A percentile compares a stretch with the other conserved stretches of the same genome.
These are phyloP conservation scores for Sapajus apella DNA, from an alignment of 2,113 vertebrate genomes.

Conservation along the genomic window DNA sequence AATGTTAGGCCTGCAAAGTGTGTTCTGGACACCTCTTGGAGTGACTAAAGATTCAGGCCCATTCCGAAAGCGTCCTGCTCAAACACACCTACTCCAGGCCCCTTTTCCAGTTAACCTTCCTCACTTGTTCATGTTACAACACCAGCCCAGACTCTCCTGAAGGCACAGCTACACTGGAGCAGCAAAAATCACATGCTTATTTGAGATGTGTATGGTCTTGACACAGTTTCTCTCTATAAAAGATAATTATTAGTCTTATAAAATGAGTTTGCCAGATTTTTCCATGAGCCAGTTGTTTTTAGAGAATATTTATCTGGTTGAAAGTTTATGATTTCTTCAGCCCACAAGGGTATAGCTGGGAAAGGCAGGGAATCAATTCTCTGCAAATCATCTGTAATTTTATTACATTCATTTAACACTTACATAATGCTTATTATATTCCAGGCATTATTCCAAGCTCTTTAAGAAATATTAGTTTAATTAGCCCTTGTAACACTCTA, in stretches of 20 bases:
- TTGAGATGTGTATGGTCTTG: background rate
- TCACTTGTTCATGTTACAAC: background rate
- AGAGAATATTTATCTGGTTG: background rate
- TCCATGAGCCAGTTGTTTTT: background rate
- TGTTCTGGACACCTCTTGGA: background rate
- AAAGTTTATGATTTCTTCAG: background rate
- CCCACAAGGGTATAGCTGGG: background rate
- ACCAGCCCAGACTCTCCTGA: background rate
- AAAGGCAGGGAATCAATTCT: background rate
- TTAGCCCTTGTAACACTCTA: background rate
- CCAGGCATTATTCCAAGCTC: background rate
- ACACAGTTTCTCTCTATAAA: background rate
- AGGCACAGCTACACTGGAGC: background rate
- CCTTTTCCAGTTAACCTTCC: background rate
- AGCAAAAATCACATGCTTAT: background rate
- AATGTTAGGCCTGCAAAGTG: background rate
- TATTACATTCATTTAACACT: background rate
- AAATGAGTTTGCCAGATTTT: background rate
- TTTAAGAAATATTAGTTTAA: constrained; percentile 29
- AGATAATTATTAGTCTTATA: background rate
- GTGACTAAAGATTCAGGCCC: background rate
- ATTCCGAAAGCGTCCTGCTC: background rate
- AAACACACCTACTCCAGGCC: rapidly evolving
- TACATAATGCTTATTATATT: background rate
- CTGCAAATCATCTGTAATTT: background rate